Evolutionary conservation across 2,797 vertebrate genomes (phyloP).

Genomic region (Rhinatrema bivittatum): DNA sequence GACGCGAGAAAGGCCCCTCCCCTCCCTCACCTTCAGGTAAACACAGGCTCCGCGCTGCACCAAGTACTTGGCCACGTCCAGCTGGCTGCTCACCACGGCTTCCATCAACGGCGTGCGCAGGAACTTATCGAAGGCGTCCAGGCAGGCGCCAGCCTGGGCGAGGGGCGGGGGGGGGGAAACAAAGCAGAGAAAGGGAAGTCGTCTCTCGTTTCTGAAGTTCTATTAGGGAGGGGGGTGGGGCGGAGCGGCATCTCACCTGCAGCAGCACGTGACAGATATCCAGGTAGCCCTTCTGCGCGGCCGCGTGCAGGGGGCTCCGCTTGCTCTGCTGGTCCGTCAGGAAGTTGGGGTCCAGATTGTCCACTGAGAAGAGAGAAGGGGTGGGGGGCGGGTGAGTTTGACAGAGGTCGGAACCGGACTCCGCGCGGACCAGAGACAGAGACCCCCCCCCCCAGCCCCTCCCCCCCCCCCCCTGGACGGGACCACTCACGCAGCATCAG

Average conservation of each 20-base stretch:
- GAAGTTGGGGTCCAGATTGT: constrained; percentile 82
- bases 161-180: not conserved
- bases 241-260: constrained; percentile 67
- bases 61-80: constrained; percentile 73
- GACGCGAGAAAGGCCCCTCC: not conserved
- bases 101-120: constrained; percentile 80
- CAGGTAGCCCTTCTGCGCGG: constrained; percentile 76
- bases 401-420: not conserved
- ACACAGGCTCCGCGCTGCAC: constrained; percentile 74
- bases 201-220: no score
- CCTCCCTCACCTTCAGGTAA: constrained; percentile 75
- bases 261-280: constrained; percentile 84
- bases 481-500: constrained; percentile 81
- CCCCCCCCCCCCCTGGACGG: not conserved
- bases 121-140: constrained; percentile 81
- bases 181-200: not conserved
- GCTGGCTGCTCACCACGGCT: constrained; percentile 77
- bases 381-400: no score
- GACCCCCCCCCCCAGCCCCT: no score
- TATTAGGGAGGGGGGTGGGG: not conserved
- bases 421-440: not conserved
- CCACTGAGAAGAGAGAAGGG: constrained; percentile 52
- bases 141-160: constrained; percentile 75
- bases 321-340: constrained; percentile 82
- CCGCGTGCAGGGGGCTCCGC: constrained; percentile 79